Evolutionary conservation across 2,113 vertebrate genomes (phyloP), one percentile per base, ranked within the genome.

Genomic region (Gambusia affinis): DNA sequence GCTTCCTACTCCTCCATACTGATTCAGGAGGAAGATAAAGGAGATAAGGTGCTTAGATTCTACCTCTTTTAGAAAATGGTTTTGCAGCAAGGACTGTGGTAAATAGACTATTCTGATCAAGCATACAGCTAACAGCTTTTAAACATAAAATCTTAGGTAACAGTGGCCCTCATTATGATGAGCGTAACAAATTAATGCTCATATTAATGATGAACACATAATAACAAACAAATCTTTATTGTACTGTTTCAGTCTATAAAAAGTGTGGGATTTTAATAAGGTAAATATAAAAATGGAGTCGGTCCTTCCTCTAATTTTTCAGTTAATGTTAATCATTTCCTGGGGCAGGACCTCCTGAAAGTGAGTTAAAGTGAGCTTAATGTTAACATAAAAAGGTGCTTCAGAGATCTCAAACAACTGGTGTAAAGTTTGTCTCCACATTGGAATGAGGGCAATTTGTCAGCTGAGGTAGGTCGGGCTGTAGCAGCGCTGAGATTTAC

Each of bases 401-500:
- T 85, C 70, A 88, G 78, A 82, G 60, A 87, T 84, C 63, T 75
- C 61, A 72, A 82, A 81, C 82, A 77, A 72, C 70, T 33, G 73
- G 74, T 31, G 69, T 75, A 79, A 89, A 85, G 83, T 83, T 42
- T 89, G 85, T 87, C 87, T 87, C 83, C 82, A 82, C 85, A 76
- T 67, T 44, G 80, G 78, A 81, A 73, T 84, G 86, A 80, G 64
- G 85, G 85, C 77, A 67, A 78, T 89, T 91, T 91, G 88, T 91
- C 80, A 85, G 80, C 86, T 83, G 74, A 88, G 81, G 86, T 86
- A 89, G 85, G 71, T 72, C 72, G 74, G 91, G 80, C 87, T 81
- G 83, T 60, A 89, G 85, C 70, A 71, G 78, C 87, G 42, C 54
- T 85, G 85, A 81, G 79, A 89, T 92, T 92, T 94, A 93, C 87